A percentile compares a stretch with the other conserved stretches of the same genome.
Evolutionary conservation across 1,140 invertebrate species (phyloP).

Genomic region (Drusus annulatus): DNA sequence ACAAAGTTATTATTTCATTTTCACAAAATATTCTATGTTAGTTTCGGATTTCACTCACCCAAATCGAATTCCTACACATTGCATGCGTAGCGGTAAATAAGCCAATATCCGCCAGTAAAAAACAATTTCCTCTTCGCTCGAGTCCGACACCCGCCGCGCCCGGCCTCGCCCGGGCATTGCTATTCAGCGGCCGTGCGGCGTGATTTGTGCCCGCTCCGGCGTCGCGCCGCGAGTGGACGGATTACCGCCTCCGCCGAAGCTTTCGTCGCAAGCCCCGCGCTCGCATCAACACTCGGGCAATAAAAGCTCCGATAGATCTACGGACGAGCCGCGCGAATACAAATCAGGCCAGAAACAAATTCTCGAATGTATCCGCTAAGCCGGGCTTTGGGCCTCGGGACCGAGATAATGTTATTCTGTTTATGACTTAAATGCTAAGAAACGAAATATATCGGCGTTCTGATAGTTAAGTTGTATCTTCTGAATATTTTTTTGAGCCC

Average conservation of each 20-base stretch:
- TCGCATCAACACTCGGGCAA: slow-evolving; percentile 32
- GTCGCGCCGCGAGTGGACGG: slow-evolving; percentile 31
- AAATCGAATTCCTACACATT: too few species aligned
- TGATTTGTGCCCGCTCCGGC: slow-evolving; percentile 32
- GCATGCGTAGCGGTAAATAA: too few species aligned
- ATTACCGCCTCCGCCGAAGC: slow-evolving; percentile 25
- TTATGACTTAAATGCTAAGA: neutral
- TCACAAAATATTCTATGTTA: too few species aligned
- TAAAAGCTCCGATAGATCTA: slow-evolving; percentile 36
- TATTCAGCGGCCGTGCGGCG: slow-evolving; percentile 28
- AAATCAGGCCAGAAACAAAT: neutral
- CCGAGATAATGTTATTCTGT: neutral
- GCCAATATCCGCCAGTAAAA: too few species aligned
- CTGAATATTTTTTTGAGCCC: too few species aligned
- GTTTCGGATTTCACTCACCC: too few species aligned
- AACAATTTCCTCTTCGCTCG: neutral
- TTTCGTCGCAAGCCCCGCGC: slow-evolving; percentile 18
- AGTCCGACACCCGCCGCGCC: neutral
- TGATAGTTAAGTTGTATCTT: too few species aligned
- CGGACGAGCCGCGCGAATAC: slow-evolving; percentile 23
- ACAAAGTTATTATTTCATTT: too few species aligned
- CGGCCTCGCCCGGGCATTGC: neutral
- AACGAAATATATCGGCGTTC: too few species aligned
- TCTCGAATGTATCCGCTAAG: too few species aligned
- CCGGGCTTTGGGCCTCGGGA: neutral